A percentile compares a stretch with the other conserved stretches of the same genome.
phyloP scores from a whole-genome alignment of 2,888 invertebrate genomes.

The Caenorhabditis japonica region DNA sequence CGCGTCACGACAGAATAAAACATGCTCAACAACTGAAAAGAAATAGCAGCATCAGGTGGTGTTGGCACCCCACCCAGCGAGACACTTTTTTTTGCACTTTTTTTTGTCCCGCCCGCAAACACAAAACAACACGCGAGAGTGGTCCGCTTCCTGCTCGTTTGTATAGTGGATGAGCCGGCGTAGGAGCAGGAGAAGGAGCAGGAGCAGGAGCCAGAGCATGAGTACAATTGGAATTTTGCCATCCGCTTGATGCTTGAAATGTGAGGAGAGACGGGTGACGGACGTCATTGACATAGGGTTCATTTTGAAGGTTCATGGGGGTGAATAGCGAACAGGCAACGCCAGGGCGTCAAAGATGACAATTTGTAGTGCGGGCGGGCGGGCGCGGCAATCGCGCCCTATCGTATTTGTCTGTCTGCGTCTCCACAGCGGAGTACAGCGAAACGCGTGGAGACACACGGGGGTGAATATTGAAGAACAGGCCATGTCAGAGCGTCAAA shows the following conservation, averaged over 20 bases:
- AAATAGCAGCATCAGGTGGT: slow-evolving; percentile 27
- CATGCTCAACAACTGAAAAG: slow-evolving; percentile 35
- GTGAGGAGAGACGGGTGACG: slow-evolving; percentile 38
- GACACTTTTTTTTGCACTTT: slow-evolving; percentile 46
- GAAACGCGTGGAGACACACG: too few relatives aligned
- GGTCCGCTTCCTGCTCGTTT: slow-evolving; percentile 30
- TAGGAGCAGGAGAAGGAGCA: slow-evolving; percentile 14
- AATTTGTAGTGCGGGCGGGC: too few relatives aligned
- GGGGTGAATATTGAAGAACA: too few relatives aligned
- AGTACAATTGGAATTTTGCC: slow-evolving; percentile 34
- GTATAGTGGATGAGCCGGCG: slow-evolving; percentile 30
- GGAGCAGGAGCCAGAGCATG: slow-evolving; percentile 11
- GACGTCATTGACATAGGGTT: slow-evolving; percentile 38
- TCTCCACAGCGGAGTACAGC: too few relatives aligned
- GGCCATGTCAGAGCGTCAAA: too few relatives aligned
- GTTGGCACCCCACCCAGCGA: slow-evolving; percentile 25
- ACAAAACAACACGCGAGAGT: slow-evolving; percentile 38
- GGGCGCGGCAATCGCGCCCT: too few relatives aligned
- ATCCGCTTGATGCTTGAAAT: slow-evolving; percentile 49
- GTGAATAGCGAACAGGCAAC: too few relatives aligned
- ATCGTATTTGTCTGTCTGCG: too few relatives aligned
- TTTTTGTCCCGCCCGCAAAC: slow-evolving; percentile 20
- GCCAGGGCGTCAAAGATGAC: too few relatives aligned
- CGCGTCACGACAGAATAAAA: slow-evolving; percentile 28
- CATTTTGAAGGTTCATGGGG: slow-evolving; percentile 30